Base-by-base conservation (phyloP, 2,888 invertebrate genomes). In the Desoria tigrina region DNA sequence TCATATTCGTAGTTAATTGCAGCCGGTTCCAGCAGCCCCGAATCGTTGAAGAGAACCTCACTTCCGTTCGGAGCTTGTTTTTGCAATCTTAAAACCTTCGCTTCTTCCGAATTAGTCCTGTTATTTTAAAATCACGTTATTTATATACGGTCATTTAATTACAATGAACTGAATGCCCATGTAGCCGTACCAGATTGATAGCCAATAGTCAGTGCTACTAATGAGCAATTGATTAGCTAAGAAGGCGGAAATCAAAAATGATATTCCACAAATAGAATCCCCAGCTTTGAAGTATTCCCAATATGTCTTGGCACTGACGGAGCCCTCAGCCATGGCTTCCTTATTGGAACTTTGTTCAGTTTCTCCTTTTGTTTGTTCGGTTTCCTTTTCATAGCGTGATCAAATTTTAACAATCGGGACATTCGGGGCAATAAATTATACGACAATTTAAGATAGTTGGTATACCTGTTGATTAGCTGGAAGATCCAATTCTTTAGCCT, bases 241-340 rank as follows among this genome's bases (percentile, higher is more conserved):
- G 71, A 81, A 80, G 18, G 79, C 73, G 0, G 83, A 37, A 2
- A 84, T 79, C 9, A 87, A 55, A 27, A 72, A 61, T 2, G 69
- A 53, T 14, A 74, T 57, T 14, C 69, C 66, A 11, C 55, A 57
- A n/a, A 42, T 24, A 16, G 71, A 68, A 16, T 72, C 65, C 2
- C 77, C 77, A n/a, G 74, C 64, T 28, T 54, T 55, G 57, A 77
- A 77, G 55, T 77, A 77, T 16, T 73, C 63, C 69, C 69, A 71
- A 59, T 92, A 92, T 2, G 73, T 72, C 50, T 68, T 68, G 1
- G 42, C 58, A n/a, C 65, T 70, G 14, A 77, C 74, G 18, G 68
- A 69, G 2, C 77, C 77, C 53, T 66, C 66, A 1, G 68, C 71
- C 73, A 75, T 75, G 26, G 57, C 27, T 32, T 69, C 69, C 2